phyloP scores from a whole-genome alignment of 92 coral and sea anemone species.

The Palythoa grandiflora region DNA sequence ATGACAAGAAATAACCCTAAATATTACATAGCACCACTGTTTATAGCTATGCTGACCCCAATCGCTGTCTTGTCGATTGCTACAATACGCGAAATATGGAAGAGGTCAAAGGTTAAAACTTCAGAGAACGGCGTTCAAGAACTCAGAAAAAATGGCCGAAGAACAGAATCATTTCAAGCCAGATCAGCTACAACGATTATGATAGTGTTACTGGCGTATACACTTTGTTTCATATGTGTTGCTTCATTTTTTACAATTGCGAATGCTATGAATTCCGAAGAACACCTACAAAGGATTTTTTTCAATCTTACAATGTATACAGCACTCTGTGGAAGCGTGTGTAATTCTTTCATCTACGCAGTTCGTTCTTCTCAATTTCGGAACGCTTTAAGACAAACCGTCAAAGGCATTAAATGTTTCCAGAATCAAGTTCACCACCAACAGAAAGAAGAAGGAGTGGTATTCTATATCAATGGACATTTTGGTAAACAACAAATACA shows the following conservation, averaged over 20 bases:
- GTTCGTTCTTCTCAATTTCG: too few relatives aligned
- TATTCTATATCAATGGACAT: too few relatives aligned
- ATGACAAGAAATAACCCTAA: too few relatives aligned
- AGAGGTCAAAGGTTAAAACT: background rate
- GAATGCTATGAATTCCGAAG: background rate
- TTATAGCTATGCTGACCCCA: background rate
- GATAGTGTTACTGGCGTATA: background rate
- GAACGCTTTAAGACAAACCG: background rate
- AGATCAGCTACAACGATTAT: slow-evolving; percentile 1
- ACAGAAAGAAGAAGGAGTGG: too few relatives aligned
- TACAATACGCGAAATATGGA: background rate
- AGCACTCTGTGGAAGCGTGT: background rate
- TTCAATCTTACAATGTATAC: background rate
- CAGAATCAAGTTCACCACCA: background rate
- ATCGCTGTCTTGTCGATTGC: background rate
- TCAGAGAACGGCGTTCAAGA: background rate
- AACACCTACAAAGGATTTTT: background rate
- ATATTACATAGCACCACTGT: background rate
- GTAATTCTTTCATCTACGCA: too few relatives aligned
- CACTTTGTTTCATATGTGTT: background rate
- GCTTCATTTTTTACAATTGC: background rate
- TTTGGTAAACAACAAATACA: too few relatives aligned
- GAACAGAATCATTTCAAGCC: background rate
- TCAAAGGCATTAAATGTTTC: background rate
- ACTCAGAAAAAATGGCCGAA: background rate